Evolutionary conservation across 1,140 invertebrate genomes (phyloP), one percentile per base, ranked within the genome.

Genomic region (Solenopsis invicta): DNA sequence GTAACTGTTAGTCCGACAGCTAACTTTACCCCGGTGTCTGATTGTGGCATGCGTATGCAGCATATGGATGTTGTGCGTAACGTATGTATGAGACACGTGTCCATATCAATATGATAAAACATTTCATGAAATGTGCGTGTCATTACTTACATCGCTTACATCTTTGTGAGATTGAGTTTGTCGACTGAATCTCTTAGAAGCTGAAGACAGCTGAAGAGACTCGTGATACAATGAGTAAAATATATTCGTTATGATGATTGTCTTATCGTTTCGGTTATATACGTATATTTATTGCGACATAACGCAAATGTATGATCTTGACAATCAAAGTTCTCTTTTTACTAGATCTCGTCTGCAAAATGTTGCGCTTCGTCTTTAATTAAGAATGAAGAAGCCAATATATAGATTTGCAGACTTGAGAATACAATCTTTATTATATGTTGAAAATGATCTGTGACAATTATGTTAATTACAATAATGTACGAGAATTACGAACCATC

Each of bases 81-180:
- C 8, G 18, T 48, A 16, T 62, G 29, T 75, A 77, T 56, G 48
- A 69, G 62, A 69, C 62, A 80, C 77, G 77, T 80, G 62, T 80
- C 77, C 48, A 67, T 80, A 69, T 54, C n/a, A 80, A 67, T 80
- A 69, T 54, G 34, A 80, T 24, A 54, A 24, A n/a, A n/a, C n/a
- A 69, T 80, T 54, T 12, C 13, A 24, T 12, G 16, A 69, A 52
- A 54, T 48, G 62, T 50, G 59, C 21, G 75, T 64, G 29, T 56
- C 10, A 54, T 54, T 69, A 54, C 18, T 34, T 41, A 66, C 52
- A 54, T n/a, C n/a, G 41, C 18, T 34, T 41, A 66, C 24, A 4
- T n/a, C 18, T 21, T 24, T 18, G 18, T 45, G 8, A 56, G 9
- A 24, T 1, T 41, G 13, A 16, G 37, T 52, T 5, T n/a, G 21